Percentiles rank a stretch among this genome's conserved stretches.
These are phyloP conservation scores for Ardeotis arabs DNA, from an alignment of 2,113 vertebrate species.

Conservation along the genomic window DNA sequence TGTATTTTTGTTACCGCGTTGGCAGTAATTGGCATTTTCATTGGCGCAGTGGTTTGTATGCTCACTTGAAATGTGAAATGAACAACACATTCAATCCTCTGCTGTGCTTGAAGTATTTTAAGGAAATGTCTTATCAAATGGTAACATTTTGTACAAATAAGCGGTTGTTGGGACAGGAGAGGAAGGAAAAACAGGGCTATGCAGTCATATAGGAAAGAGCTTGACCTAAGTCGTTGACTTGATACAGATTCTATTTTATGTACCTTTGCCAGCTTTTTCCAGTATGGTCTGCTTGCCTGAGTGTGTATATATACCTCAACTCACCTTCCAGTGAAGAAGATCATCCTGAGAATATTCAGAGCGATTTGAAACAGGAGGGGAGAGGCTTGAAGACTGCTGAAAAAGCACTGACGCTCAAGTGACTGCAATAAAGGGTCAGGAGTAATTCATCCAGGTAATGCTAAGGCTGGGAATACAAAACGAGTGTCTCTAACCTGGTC, in stretches of 20 bases:
- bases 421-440: neutral
- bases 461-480: neutral
- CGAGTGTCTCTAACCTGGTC: no score
- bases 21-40: neutral
- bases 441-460: neutral
- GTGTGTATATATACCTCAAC: neutral
- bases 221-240: neutral
- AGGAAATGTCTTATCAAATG: neutral
- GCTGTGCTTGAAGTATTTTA: neutral
- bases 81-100: neutral
- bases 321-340: neutral
- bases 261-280: neutral
- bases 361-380: neutral
- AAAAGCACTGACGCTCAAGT: neutral
- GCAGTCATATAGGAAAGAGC: neutral
- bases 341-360: neutral
- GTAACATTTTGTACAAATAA: neutral
- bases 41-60: fast-evolving
- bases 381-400: neutral
- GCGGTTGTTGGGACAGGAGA: neutral
- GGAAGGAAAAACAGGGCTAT: neutral
- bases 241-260: neutral
- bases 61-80: neutral
- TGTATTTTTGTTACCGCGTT: neutral
- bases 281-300: neutral